These are phyloP conservation scores for Xestia c-nigrum DNA, from an alignment of 2,888 invertebrate species.

Conservation along the genomic window DNA sequence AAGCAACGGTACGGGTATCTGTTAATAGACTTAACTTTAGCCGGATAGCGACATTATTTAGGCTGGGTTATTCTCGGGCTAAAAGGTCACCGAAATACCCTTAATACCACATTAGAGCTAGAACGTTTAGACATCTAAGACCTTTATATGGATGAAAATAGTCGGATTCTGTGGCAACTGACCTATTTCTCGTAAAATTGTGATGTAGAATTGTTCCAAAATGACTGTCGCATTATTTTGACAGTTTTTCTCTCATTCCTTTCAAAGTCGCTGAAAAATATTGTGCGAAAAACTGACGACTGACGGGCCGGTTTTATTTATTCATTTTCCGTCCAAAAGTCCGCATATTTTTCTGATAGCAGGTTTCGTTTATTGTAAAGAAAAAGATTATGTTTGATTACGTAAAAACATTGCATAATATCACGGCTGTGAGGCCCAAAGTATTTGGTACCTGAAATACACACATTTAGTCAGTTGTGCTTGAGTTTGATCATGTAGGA, in stretches of 20 bases:
- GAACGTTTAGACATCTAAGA: slow-evolving; percentile 26
- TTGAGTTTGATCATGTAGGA: background rate
- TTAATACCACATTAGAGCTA: slow-evolving; percentile 42
- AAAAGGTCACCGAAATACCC: slow-evolving; percentile 34
- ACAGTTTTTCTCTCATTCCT: background rate
- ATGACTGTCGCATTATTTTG: slow-evolving; percentile 12
- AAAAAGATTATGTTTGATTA: background rate
- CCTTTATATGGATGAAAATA: slow-evolving; percentile 26
- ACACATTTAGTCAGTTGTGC: background rate
- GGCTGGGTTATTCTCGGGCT: slow-evolving; percentile 16
- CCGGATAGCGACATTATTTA: slow-evolving; percentile 34
- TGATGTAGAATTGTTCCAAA: slow-evolving; percentile 7
- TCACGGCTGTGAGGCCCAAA: background rate
- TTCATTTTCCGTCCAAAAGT: background rate
- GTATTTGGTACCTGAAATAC: background rate
- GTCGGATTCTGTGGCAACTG: background rate
- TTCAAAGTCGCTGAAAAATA: background rate
- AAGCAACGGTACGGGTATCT: slow-evolving; percentile 33
- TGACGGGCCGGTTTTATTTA: background rate
- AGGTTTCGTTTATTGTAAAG: background rate
- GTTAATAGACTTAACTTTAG: slow-evolving; percentile 48
- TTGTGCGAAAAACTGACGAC: too few relatives aligned
- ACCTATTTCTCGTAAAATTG: slow-evolving; percentile 4
- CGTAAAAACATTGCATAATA: background rate
- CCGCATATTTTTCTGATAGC: background rate